These are phyloP conservation scores for Ernsta delagoae DNA, from an alignment of 2,888 invertebrate species.

Conservation along the genomic window DNA sequence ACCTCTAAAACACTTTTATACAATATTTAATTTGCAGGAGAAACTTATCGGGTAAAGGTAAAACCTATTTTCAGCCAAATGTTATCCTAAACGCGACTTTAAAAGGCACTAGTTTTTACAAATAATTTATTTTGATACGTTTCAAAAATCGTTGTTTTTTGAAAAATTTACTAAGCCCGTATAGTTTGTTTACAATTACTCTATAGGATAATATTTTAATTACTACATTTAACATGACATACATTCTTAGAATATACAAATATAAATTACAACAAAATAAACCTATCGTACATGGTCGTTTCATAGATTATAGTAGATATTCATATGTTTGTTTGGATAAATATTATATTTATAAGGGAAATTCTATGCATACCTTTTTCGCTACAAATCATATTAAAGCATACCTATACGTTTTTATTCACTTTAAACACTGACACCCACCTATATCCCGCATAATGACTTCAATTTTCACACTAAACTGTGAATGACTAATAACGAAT, in stretches of 20 bases:
- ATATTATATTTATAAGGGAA: background rate
- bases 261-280: constrained; percentile 1
- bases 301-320: background rate
- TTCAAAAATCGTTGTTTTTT: constrained; percentile 58
- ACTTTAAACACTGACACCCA: background rate
- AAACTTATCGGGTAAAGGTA: constrained; percentile 28
- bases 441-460: background rate
- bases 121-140: constrained; percentile 58
- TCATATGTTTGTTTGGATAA: background rate
- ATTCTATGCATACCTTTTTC: background rate
- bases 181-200: constrained; percentile 15
- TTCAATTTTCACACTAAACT: too few relatives aligned
- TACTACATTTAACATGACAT: constrained; percentile 7
- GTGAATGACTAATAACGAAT: too few relatives aligned
- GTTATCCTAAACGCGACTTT: constrained; percentile 58
- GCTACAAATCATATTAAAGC: background rate
- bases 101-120: constrained; percentile 73
- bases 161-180: constrained; percentile 37
- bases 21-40: constrained; percentile 22
- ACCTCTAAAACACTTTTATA: background rate
- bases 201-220: constrained; percentile 23
- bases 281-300: constrained; percentile 10
- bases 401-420: background rate
- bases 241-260: background rate
- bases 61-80: constrained; percentile 39